phyloP scores from a whole-genome alignment of 2,797 vertebrate species.

The Coccyzus lansbergi region DNA sequence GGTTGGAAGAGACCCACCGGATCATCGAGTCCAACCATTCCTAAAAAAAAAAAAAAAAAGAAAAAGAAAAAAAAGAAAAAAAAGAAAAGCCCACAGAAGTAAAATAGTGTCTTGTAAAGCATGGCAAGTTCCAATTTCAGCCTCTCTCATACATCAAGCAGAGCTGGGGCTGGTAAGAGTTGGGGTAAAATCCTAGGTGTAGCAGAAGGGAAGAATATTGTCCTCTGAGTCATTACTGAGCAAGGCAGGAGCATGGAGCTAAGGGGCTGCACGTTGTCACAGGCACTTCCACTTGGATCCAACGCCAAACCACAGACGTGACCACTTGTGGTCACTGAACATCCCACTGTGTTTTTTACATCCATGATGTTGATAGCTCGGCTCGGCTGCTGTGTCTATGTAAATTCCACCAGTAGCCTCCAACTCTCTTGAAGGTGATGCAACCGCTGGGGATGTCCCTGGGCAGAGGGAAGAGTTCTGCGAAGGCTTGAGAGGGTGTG shows the following conservation, averaged over 20 bases:
- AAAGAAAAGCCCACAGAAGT: neutral
- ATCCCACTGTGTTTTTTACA: conserved; percentile 1
- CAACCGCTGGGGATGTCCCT: neutral
- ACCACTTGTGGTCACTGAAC: neutral
- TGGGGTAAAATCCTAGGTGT: neutral
- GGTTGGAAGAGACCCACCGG: too few species aligned
- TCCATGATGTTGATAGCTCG: rapidly evolving
- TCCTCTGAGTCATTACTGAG: conserved; percentile 8
- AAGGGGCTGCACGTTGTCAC: neutral
- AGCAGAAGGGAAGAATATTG: neutral
- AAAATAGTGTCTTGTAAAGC: neutral
- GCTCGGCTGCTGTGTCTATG: neutral
- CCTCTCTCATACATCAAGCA: neutral
- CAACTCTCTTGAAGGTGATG: neutral
- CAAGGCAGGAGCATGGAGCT: neutral
- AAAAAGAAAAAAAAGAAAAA: too few species aligned
- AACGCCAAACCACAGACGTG: neutral
- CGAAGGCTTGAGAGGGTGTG: neutral
- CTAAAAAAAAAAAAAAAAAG: too few species aligned
- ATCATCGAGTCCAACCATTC: too few species aligned
- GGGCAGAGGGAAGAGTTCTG: neutral
- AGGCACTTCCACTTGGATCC: neutral
- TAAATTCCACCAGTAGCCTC: conserved; percentile 7
- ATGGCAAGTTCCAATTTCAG: neutral
- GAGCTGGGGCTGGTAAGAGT: neutral